phyloP scores from a whole-genome alignment of 1,140 invertebrate species.

The Goniozus legneri region DNA sequence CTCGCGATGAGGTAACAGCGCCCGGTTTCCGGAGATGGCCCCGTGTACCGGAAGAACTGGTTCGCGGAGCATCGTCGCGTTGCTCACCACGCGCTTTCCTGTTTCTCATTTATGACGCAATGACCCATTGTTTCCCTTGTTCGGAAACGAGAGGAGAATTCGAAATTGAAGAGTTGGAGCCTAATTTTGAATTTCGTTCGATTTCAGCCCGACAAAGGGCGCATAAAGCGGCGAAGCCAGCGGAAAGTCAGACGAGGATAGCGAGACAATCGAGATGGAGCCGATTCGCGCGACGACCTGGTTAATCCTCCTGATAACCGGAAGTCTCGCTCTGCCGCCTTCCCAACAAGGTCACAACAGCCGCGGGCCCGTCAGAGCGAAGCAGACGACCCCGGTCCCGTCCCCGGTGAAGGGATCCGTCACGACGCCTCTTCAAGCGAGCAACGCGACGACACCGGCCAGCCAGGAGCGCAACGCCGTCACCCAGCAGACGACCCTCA shows the following conservation, averaged over 20 bases:
- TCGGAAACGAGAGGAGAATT: too few relatives aligned
- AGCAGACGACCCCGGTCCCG: conserved; percentile 32
- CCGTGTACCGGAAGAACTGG: too few relatives aligned
- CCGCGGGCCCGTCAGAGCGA: conserved; percentile 17
- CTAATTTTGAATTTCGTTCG: too few relatives aligned
- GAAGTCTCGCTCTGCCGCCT: conserved; percentile 25
- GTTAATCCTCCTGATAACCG: conserved; percentile 12
- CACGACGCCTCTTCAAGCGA: conserved; percentile 10
- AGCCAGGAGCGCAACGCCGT: conserved; percentile 24
- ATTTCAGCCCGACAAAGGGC: too few relatives aligned
- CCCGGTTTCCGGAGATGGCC: too few relatives aligned
- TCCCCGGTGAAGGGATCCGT: conserved; percentile 1
- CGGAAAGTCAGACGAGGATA: neutral
- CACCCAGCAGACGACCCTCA: neutral
- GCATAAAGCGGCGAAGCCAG: neutral
- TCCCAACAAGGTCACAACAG: conserved; percentile 11
- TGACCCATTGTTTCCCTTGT: too few relatives aligned
- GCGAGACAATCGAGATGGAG: conserved; percentile 18
- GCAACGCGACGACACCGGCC: conserved; percentile 22
- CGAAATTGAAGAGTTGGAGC: too few relatives aligned
- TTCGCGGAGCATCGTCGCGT: too few relatives aligned
- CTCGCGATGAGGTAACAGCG: too few relatives aligned
- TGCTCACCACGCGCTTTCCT: too few relatives aligned
- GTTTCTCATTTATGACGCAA: too few relatives aligned
- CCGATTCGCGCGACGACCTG: conserved; percentile 19